These are phyloP conservation scores for Drosophila longiperda DNA, from an alignment of 2,888 invertebrate species.

Conservation along the genomic window DNA sequence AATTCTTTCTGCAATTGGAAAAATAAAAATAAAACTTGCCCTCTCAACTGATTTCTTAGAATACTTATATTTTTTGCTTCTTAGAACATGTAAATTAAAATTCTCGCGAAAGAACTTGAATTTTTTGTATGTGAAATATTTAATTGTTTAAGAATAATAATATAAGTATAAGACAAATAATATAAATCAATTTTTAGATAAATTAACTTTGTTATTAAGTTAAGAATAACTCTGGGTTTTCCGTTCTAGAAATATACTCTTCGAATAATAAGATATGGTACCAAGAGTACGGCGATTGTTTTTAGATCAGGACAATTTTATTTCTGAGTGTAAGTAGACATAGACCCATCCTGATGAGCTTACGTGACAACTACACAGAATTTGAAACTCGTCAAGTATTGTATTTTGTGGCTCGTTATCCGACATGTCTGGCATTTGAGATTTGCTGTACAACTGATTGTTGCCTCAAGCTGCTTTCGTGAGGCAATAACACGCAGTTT, in stretches of 20 bases:
- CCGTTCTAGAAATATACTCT: no score
- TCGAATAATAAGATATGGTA: not conserved
- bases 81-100: no score
- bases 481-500: conserved; percentile 11
- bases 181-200: not conserved
- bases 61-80: no score
- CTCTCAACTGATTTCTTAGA: not conserved
- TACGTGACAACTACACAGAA: conserved; percentile 35
- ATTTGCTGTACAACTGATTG: conserved; percentile 37
- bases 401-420: not conserved
- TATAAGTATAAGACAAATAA: not conserved
- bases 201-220: no score
- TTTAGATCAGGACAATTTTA: not conserved
- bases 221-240: not conserved
- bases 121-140: not conserved
- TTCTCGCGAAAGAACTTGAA: no score
- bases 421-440: conserved; percentile 41
- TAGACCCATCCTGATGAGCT: conserved; percentile 15
- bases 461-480: conserved; percentile 12
- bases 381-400: conserved; percentile 26
- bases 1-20: not conserved
- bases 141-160: not conserved
- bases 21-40: not conserved
- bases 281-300: not conserved
- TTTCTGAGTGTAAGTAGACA: not conserved